These are phyloP conservation scores for Bombus breviceps DNA, from an alignment of 1,140 invertebrate species.

Conservation along the genomic window DNA sequence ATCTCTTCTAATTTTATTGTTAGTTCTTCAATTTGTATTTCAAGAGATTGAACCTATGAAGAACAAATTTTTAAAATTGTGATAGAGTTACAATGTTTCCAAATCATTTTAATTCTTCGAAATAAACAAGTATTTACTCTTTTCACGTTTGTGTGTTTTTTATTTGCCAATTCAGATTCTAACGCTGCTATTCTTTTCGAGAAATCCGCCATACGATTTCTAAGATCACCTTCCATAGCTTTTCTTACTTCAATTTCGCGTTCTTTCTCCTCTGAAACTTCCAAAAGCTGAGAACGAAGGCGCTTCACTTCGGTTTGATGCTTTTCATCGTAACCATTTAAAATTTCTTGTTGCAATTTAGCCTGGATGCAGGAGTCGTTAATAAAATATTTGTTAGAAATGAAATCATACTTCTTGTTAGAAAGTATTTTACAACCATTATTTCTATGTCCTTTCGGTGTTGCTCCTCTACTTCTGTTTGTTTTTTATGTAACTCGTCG, in stretches of 20 bases:
- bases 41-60: slow-evolving; percentile 38
- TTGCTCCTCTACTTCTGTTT: slow-evolving; percentile 64
- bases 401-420: not conserved
- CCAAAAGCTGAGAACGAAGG: slow-evolving; percentile 66
- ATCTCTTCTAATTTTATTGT: slow-evolving; percentile 32
- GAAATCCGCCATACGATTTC: slow-evolving; percentile 41
- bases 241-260: slow-evolving; percentile 57
- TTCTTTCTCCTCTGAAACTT: slow-evolving; percentile 63
- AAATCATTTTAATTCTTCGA: not conserved
- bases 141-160: slow-evolving; percentile 40
- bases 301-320: slow-evolving; percentile 63
- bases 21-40: slow-evolving; percentile 45
- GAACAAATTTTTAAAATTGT: slow-evolving; percentile 30
- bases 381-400: slow-evolving; percentile 6
- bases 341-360: slow-evolving; percentile 70
- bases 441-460: slow-evolving; percentile 73
- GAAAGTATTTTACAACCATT: slow-evolving; percentile 66
- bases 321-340: slow-evolving; percentile 67
- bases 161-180: slow-evolving; percentile 54
- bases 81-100: slow-evolving; percentile 1
- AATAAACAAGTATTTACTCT: slow-evolving; percentile 32
- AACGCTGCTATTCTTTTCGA: slow-evolving; percentile 45
- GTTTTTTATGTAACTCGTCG: slow-evolving; percentile 54
- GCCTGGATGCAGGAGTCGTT: slow-evolving; percentile 60
- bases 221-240: slow-evolving; percentile 52